phyloP scores from a whole-genome alignment of 2,888 invertebrate species.

The Drosophila mimetica region DNA sequence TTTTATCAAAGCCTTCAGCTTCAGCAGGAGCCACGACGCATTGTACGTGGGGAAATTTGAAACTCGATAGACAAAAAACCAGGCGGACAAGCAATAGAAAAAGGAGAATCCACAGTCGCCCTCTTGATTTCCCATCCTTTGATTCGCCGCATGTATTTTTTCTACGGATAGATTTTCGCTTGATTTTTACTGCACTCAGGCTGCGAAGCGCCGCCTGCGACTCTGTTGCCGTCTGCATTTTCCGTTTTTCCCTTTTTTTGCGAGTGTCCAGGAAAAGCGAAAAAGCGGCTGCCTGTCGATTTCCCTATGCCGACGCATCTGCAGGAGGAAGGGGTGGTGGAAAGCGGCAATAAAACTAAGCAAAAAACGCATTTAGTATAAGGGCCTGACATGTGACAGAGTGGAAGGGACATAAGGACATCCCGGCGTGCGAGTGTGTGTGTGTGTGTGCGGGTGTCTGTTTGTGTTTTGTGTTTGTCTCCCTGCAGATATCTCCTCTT shows the following conservation, averaged over 20 bases:
- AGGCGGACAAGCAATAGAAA: slow-evolving; percentile 72
- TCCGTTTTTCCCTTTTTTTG: slow-evolving; percentile 51
- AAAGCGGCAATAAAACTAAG: slow-evolving; percentile 71
- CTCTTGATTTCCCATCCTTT: slow-evolving; percentile 23
- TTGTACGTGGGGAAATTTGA: slow-evolving; percentile 73
- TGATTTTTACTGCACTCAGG: slow-evolving; percentile 80
- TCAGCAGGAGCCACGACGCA: slow-evolving; percentile 41
- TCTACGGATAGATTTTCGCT: slow-evolving; percentile 59
- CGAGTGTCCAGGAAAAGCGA: slow-evolving; percentile 13
- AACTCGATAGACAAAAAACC: slow-evolving; percentile 75
- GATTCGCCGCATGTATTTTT: slow-evolving; percentile 7
- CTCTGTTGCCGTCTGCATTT: slow-evolving; percentile 70
- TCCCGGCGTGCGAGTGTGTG: slow-evolving; percentile 6
- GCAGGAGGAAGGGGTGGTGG: slow-evolving; percentile 49
- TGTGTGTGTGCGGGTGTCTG: too few species aligned
- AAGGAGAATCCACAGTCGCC: slow-evolving; percentile 61
- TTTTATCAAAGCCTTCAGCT: slow-evolving; percentile 80
- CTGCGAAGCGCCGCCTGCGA: slow-evolving; percentile 35
- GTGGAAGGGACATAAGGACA: slow-evolving; percentile 29
- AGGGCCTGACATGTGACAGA: slow-evolving; percentile 55
- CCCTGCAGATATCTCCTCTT: slow-evolving; percentile 44
- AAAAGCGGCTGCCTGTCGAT: slow-evolving; percentile 34
- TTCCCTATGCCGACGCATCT: slow-evolving; percentile 46
- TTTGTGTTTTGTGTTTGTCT: slow-evolving; percentile 42
- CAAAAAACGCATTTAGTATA: slow-evolving; percentile 76